These are phyloP conservation scores for Plectus sambesii DNA, from an alignment of 1,140 invertebrate genomes.

Conservation along the genomic window DNA sequence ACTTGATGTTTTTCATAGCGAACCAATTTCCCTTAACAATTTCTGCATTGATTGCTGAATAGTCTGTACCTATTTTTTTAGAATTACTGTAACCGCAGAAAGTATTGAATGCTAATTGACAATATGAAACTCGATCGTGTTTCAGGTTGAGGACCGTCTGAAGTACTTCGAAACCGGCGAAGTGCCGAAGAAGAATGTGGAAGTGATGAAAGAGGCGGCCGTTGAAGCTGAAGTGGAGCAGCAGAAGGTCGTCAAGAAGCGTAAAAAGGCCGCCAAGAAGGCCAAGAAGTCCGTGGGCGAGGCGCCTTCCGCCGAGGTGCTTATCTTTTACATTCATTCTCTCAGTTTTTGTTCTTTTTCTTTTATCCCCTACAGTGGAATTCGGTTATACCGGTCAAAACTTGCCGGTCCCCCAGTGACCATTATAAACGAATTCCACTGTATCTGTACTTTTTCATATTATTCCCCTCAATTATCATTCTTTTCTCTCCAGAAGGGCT, in stretches of 20 bases:
- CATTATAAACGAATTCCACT: too few relatives aligned
- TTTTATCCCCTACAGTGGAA: too few relatives aligned
- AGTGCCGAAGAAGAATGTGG: slow-evolving; percentile 85
- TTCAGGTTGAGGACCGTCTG: slow-evolving; percentile 74
- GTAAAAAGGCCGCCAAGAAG: slow-evolving; percentile 37
- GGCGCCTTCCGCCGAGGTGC: slow-evolving; percentile 1
- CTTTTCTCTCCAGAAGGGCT: not conserved
- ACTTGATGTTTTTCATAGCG: not conserved
- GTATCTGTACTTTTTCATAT: too few relatives aligned
- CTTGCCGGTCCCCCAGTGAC: too few relatives aligned
- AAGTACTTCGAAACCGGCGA: slow-evolving; percentile 93
- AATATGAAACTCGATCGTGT: too few relatives aligned
- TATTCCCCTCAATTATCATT: too few relatives aligned
- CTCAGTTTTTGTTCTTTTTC: slow-evolving; percentile 42
- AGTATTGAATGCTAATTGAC: too few relatives aligned
- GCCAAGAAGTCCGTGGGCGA: slow-evolving; percentile 20
- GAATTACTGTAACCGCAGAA: too few relatives aligned
- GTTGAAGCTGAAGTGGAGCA: slow-evolving; percentile 67
- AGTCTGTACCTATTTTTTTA: too few relatives aligned
- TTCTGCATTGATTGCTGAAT: too few relatives aligned
- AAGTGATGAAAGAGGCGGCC: slow-evolving; percentile 88
- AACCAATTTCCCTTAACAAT: not conserved
- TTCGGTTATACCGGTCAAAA: too few relatives aligned
- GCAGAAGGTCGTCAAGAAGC: slow-evolving; percentile 48
- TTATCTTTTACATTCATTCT: not conserved